Conservation (phyloP, 2,888 invertebrate genomes). For the Gari tellinella region DNA sequence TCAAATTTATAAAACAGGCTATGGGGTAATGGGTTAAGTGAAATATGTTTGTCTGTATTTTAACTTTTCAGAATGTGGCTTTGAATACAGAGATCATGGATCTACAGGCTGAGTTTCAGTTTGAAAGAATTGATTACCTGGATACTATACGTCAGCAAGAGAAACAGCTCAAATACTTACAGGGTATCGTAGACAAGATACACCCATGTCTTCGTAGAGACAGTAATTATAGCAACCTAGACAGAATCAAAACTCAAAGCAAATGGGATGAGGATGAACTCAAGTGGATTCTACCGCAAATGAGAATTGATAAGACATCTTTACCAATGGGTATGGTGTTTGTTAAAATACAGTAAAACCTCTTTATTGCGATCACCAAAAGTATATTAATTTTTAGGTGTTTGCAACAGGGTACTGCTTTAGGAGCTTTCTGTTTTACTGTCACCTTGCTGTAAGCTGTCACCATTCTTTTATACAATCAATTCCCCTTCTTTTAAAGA, state of each 20-base stretch:
- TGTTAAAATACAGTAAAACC: too few relatives aligned
- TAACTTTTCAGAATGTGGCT: constrained; percentile 86
- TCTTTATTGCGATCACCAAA: too few relatives aligned
- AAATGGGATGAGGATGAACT: constrained; percentile 91
- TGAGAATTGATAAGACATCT: constrained; percentile 88
- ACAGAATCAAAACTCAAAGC: constrained; percentile 88
- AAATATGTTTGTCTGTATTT: neutral
- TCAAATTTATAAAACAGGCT: too few relatives aligned
- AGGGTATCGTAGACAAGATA: constrained; percentile 85
- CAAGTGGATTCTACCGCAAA: constrained; percentile 90
- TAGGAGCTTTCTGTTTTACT: too few relatives aligned
- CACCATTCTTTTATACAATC: too few relatives aligned
- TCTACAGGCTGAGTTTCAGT: constrained; percentile 92
- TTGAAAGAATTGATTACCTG: constrained; percentile 92
- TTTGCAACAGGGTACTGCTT: too few relatives aligned
- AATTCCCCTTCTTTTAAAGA: too few relatives aligned
- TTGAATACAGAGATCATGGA: constrained; percentile 91
- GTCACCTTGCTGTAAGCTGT: too few relatives aligned
- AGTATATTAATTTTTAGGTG: too few relatives aligned
- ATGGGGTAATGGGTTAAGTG: too few relatives aligned
- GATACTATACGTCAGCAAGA: constrained; percentile 92
- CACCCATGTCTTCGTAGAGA: constrained; percentile 89
- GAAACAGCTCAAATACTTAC: constrained; percentile 88
- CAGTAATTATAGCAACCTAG: constrained; percentile 91
- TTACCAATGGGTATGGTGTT: constrained; percentile 87